Evolutionary conservation across 2,888 invertebrate genomes (phyloP), one percentile per base, ranked within the genome.

Genomic region (Poecilus cupreus): DNA sequence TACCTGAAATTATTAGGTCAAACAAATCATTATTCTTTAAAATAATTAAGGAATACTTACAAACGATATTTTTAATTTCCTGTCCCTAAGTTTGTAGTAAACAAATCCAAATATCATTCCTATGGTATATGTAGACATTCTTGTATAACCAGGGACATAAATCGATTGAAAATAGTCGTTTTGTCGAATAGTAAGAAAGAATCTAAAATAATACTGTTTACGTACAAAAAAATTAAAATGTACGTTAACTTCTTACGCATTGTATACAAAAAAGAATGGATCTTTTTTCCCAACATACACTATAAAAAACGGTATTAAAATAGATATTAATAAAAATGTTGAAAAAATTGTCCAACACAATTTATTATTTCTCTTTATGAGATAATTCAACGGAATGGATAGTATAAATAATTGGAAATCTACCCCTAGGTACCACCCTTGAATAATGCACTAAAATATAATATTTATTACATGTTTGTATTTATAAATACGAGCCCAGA

Each of bases 371-470:
- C 87, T 88, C 68, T 88, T 89, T 84, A 92, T 90, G 8, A 92
- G 68, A 83, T 89, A 87, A 84, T 89, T 91, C 18, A 91, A 83
- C 13, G 91, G 85, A 11, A 92, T 87, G 0, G 91, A 91, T 13
- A 93, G 86, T 57, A 92, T 87, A 88, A 93, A 93, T 88, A 91
- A 92, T 86, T 94, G 94, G 88, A 94, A 93, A 87, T 94, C 94
- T 82, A 93, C 93, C 0, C 94, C 92, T 49, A 94, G 90, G 87
- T 93, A 94, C 94, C 94, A 94, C 0, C 93, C 91, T 82, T 92
- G 91, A 0, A 92, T 89, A 88, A 94, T 90, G 85, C 94, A 94
- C 94, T 94, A 88, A 46, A 89, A 16, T 26, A 24, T 20, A 43
- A 64, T 26, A 22, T 22, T 24, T 24, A 76, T 20, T n/a, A 76